Percentiles rank a stretch among this genome's conserved stretches.
These are phyloP conservation scores for Brachionus angularis DNA, from an alignment of 1,140 invertebrate species.

Conservation along the genomic window DNA sequence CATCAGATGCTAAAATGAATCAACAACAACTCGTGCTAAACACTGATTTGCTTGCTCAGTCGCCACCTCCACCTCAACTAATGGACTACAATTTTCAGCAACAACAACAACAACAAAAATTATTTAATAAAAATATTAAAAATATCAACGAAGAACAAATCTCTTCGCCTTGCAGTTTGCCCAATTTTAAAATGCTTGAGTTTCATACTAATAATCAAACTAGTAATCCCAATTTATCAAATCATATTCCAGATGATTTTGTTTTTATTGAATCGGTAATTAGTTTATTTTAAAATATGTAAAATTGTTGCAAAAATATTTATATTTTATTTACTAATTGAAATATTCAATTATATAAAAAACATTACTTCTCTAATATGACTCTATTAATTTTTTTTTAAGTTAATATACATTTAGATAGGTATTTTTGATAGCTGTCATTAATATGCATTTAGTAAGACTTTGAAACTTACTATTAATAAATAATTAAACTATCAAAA, in stretches of 20 bases:
- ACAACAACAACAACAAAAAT: neutral
- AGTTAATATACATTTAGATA: no score
- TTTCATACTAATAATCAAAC: constrained; percentile 31
- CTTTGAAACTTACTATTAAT: no score
- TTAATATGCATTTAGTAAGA: no score
- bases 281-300: neutral
- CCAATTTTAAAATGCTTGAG: constrained; percentile 43
- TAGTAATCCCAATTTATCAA: no score
- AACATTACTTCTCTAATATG: no score
- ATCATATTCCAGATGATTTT: constrained; percentile 64
- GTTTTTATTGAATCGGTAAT: constrained; percentile 66
- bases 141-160: constrained; percentile 16
- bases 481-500: no score
- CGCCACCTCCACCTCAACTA: constrained; percentile 2
- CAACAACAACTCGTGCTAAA: no score
- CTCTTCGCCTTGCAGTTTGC: constrained; percentile 38
- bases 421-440: no score
- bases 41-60: constrained; percentile 4
- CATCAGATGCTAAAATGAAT: constrained; percentile 16
- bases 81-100: neutral
- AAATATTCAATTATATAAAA: no score
- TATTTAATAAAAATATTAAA: neutral
- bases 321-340: no score
- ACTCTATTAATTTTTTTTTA: no score
- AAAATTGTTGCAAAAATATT: neutral